Evolutionary conservation across 2,113 vertebrate species (phyloP), one percentile per base, ranked within the genome.

Genomic region (Sterrhoptilus dennistouni): DNA sequence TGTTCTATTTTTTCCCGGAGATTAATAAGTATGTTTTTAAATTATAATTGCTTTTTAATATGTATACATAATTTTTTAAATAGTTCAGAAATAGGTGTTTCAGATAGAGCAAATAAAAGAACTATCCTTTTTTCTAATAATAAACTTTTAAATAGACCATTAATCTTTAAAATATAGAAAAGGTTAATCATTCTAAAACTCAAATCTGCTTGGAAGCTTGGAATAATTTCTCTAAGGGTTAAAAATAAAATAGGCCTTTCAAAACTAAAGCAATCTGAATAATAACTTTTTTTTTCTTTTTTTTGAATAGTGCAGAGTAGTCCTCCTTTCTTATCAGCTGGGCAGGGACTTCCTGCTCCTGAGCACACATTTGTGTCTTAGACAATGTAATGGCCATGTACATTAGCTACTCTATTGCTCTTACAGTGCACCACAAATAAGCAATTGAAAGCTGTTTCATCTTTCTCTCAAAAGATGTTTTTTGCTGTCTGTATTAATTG

Each of bases 291-390:
- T 95, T 63, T 44, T 53, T 65, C 42, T 38, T 31, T 35, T 31
- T 47, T 72, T 65, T 49, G 2, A 63, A 65, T 68, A 44, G 9
- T 38, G 12, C 44, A 33, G 35, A 56, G 12, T 66, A 64, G 38
- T 87, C 33, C 21, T 79, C 42, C 74, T 90, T 96, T 84, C 94
- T 97, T 97, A 96, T 97, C 97, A 92, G 60, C 9, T 57, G 87
- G 94, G 92, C 86, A 90, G 66, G 92, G 68, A 72, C 92, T 97
- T 98, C 95, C 96, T 97, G 89, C 59, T 83, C 42, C 78, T 89
- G 83, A 70, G 14, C 60, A 87, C 63, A 79, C 35, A 75, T 93
- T 96, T 89, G 47, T 96, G 45, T 89, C 71, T 82, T 49, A 66
- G 7, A 65, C 49, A 94, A 90, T 89, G 60, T 47, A 89, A 94